Conservation (phyloP, 2,113 vertebrate species). For the Erythrolamprus reginae region DNA sequence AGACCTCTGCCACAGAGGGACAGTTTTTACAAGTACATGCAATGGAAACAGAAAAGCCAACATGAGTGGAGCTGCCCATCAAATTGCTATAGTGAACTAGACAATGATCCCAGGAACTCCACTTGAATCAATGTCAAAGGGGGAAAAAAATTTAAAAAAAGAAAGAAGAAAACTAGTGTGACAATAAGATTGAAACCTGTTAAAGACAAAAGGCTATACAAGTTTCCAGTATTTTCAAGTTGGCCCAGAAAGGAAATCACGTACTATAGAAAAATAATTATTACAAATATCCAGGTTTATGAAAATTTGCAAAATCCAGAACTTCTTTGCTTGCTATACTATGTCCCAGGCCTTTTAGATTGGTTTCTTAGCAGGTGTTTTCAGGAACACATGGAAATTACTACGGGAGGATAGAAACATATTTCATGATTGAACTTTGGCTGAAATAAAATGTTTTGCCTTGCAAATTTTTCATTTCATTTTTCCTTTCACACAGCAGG, state of each 20-base stretch:
- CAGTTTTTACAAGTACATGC: conserved; percentile 4
- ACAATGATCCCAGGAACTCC: neutral
- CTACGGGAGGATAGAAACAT: neutral
- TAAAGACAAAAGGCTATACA: neutral
- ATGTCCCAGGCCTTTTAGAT: neutral
- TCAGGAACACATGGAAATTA: neutral
- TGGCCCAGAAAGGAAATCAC: conserved; percentile 4
- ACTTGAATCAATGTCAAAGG: neutral
- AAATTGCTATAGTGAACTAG: neutral
- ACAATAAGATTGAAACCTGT: neutral
- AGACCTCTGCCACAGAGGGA: neutral
- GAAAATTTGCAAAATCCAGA: neutral
- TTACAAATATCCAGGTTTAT: too few species aligned
- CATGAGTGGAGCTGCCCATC: neutral
- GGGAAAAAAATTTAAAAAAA: neutral
- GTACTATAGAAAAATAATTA: neutral
- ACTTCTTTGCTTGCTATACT: neutral
- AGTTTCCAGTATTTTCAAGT: conserved; percentile 4
- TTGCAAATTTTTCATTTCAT: neutral
- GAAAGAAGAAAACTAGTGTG: neutral
- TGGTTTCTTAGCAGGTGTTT: neutral
- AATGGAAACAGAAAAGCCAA: neutral
- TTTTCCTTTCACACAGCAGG: neutral
- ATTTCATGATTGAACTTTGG: neutral
- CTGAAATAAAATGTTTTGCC: neutral